Evolutionary conservation across 2,888 invertebrate genomes (phyloP).

Genomic region (Chrysotoxum bicinctum): DNA sequence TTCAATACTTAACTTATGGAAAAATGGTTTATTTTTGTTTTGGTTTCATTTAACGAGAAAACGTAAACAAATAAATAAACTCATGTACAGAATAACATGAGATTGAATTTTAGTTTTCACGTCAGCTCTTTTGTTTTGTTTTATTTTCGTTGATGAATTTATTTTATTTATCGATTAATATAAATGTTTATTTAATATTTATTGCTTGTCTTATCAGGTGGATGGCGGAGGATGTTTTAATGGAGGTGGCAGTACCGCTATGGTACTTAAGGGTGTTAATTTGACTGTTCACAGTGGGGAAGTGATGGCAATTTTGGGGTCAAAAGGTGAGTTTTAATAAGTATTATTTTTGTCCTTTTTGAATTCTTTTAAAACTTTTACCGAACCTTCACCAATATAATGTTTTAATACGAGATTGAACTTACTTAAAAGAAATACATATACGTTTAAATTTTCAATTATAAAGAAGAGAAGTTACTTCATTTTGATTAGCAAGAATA

Average conservation of each 20-base stretch:
- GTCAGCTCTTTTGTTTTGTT: conserved; percentile 66
- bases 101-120: conserved; percentile 56
- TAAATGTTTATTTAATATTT: conserved; percentile 16
- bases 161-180: neutral
- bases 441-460: too few relatives aligned
- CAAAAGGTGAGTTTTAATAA: conserved; percentile 87
- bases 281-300: conserved; percentile 95
- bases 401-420: too few relatives aligned
- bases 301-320: conserved; percentile 95
- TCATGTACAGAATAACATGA: conserved; percentile 13
- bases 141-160: neutral
- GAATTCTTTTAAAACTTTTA: neutral
- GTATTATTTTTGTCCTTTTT: neutral
- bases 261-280: conserved; percentile 95
- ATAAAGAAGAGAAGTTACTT: too few relatives aligned
- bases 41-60: conserved; percentile 26
- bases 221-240: conserved; percentile 90
- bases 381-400: too few relatives aligned
- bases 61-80: conserved; percentile 40
- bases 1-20: conserved; percentile 28
- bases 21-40: conserved; percentile 21
- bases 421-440: too few relatives aligned
- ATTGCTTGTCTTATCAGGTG: conserved; percentile 83
- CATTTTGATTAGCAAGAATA: too few relatives aligned
- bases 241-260: conserved; percentile 90